Evolutionary conservation across 2,888 invertebrate species (phyloP).

Genomic region (Tholera decimalis): DNA sequence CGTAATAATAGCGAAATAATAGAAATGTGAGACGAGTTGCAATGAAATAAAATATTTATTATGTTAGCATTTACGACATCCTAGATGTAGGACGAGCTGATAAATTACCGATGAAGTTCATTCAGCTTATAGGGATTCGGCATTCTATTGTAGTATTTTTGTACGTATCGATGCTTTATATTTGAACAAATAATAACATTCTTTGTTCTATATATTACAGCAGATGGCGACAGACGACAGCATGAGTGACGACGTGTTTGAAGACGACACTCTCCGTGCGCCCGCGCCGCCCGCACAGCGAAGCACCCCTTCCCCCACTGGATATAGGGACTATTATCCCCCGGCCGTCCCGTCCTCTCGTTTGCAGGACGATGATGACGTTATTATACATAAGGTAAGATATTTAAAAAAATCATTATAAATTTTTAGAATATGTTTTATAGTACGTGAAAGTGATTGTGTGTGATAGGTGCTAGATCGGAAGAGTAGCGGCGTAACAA

Average conservation of each 20-base stretch:
- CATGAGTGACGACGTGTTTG: constrained; percentile 96
- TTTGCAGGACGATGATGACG: constrained; percentile 89
- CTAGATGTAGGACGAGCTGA: too few species aligned
- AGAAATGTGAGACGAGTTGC: too few species aligned
- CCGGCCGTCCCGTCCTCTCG: constrained; percentile 93
- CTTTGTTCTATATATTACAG: constrained; percentile 71
- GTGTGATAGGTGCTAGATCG: too few species aligned
- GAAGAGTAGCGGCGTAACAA: too few species aligned
- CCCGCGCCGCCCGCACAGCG: constrained; percentile 80
- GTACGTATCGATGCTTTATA: background rate
- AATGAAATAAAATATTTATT: too few species aligned
- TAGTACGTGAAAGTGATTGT: too few species aligned
- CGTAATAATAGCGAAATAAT: too few species aligned
- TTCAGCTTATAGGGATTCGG: too few species aligned
- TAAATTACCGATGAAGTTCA: background rate
- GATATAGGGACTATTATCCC: constrained; percentile 95
- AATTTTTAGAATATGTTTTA: too few species aligned
- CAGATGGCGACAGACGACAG: constrained; percentile 93
- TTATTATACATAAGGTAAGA: constrained; percentile 93
- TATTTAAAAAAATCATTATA: too few species aligned
- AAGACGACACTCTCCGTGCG: constrained; percentile 89
- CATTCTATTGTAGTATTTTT: background rate
- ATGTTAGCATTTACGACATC: too few species aligned
- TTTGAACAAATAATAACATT: background rate
- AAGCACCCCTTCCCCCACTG: constrained; percentile 94